These are phyloP conservation scores for Timandra comae DNA, from an alignment of 2,888 invertebrate genomes.

Conservation along the genomic window DNA sequence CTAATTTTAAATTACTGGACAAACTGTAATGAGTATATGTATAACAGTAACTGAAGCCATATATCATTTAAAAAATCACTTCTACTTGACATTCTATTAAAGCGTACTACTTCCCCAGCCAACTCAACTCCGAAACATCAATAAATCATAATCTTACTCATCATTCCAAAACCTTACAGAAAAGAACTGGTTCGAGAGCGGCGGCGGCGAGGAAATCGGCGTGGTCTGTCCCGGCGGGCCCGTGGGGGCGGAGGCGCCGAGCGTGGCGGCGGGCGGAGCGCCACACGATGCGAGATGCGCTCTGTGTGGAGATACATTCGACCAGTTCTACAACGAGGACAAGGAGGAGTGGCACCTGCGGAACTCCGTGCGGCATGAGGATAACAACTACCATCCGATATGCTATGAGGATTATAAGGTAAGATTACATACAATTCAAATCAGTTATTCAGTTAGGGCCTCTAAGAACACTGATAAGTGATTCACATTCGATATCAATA, in stretches of 20 bases:
- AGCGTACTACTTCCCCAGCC: too few relatives aligned
- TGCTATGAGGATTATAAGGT: constrained; percentile 93
- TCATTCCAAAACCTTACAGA: constrained; percentile 73
- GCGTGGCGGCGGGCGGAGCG: constrained; percentile 81
- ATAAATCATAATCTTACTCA: too few relatives aligned
- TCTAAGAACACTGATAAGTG: too few relatives aligned
- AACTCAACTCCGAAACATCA: too few relatives aligned
- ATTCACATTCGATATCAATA: too few relatives aligned
- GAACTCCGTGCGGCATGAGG: constrained; percentile 87
- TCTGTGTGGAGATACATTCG: constrained; percentile 94
- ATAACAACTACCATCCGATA: constrained; percentile 89
- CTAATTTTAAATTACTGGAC: too few relatives aligned
- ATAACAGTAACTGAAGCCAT: too few relatives aligned
- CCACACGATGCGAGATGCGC: constrained; percentile 85
- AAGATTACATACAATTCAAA: too few relatives aligned
- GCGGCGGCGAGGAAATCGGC: constrained; percentile 64
- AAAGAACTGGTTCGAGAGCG: constrained; percentile 91
- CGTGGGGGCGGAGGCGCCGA: constrained; percentile 71
- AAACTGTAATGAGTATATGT: too few relatives aligned
- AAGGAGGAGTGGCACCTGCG: constrained; percentile 97
- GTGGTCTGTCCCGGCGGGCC: constrained; percentile 36
- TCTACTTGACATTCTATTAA: too few relatives aligned
- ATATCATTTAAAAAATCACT: too few relatives aligned
- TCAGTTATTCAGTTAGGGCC: too few relatives aligned
- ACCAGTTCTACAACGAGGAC: constrained; percentile 97